Percentiles rank a stretch among this genome's conserved stretches.
Conservation (phyloP, 2,797 vertebrate genomes). For the Enteromius viviparus region DNA sequence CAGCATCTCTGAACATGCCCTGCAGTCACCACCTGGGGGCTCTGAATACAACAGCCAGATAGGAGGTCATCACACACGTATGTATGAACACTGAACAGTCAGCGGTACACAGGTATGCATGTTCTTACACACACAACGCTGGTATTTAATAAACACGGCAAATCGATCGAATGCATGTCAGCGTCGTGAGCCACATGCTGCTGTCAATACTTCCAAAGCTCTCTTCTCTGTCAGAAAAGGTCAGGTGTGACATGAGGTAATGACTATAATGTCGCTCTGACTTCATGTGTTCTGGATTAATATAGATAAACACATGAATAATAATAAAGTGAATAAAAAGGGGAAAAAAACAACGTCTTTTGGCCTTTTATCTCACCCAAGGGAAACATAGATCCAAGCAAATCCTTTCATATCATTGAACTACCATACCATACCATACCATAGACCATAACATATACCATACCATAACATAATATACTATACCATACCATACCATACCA, state of each 20-base stretch:
- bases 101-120: slow-evolving; percentile 30
- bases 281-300: slow-evolving; percentile 58
- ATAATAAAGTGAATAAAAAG: not conserved
- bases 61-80: slow-evolving; percentile 10
- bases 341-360: not conserved
- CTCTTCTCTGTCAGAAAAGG: slow-evolving; percentile 66
- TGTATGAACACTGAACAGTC: slow-evolving; percentile 19
- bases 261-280: slow-evolving; percentile 56
- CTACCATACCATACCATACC: not conserved
- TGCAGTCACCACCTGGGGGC: slow-evolving; percentile 71
- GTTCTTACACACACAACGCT: slow-evolving; percentile 18
- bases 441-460: no score
- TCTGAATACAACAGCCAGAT: slow-evolving; percentile 48
- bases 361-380: not conserved
- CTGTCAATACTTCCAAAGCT: slow-evolving; percentile 70
- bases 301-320: slow-evolving; percentile 52
- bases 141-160: slow-evolving; percentile 26
- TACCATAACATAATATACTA: no score
- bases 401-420: not conserved
- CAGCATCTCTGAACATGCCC: slow-evolving; percentile 80
- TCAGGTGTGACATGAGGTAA: slow-evolving; percentile 67
- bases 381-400: not conserved
- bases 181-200: slow-evolving; percentile 57
- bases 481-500: no score
- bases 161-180: slow-evolving; percentile 77